Evolutionary conservation across 2,113 vertebrate genomes (phyloP).

Genomic region (Pseudorasbora parva): DNA sequence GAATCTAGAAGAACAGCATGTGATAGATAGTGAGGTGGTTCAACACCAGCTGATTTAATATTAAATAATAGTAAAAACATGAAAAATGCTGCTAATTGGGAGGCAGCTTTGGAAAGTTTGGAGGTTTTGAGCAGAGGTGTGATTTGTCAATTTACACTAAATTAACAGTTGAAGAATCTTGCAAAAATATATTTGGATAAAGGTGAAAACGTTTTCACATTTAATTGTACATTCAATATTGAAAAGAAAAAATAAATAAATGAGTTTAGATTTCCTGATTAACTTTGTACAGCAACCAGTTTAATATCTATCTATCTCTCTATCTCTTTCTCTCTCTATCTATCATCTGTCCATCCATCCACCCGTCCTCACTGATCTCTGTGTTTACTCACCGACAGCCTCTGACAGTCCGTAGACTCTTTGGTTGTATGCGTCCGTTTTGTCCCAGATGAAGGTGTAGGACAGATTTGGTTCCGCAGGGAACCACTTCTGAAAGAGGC

Average conservation of each 20-base stretch:
- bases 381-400: constrained; percentile 87
- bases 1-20: neutral
- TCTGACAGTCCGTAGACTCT: constrained; percentile 94
- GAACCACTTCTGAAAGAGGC: constrained; percentile 98
- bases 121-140: neutral
- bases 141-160: neutral
- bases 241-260: neutral
- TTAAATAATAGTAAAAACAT: neutral
- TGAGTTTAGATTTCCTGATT: no score
- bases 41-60: constrained; percentile 5
- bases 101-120: neutral
- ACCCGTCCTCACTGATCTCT: neutral
- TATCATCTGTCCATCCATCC: no score
- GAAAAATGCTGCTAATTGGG: neutral
- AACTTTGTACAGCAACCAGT: no score
- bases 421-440: constrained; percentile 96
- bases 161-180: neutral
- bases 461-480: constrained; percentile 95
- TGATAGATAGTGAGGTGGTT: constrained; percentile 19
- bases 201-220: neutral
- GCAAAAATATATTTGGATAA: neutral
- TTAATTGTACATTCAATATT: neutral
- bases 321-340: no score
- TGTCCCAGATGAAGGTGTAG: constrained; percentile 99
- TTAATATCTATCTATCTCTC: no score